Conservation (phyloP, 2,797 vertebrate genomes). For the Spinus pinus region DNA sequence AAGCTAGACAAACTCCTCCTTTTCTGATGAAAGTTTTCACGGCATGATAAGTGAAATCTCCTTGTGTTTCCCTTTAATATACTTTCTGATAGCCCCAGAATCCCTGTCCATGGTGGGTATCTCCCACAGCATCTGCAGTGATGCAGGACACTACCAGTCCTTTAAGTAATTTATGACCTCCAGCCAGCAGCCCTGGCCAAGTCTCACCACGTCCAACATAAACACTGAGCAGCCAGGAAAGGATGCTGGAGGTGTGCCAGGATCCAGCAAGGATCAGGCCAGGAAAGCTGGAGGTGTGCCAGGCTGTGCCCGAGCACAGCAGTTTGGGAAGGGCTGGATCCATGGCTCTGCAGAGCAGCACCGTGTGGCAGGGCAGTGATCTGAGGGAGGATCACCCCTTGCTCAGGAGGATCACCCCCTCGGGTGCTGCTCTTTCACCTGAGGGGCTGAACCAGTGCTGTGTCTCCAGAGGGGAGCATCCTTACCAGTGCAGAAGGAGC, state of each 20-base stretch:
- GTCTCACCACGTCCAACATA: not conserved
- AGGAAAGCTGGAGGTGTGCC: not conserved
- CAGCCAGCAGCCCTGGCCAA: not conserved
- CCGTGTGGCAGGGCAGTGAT: rapidly evolving
- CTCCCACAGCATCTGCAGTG: not conserved
- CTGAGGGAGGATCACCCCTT: not conserved
- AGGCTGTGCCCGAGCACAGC: not conserved
- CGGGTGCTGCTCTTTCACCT: not conserved
- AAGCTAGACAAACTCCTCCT: not conserved
- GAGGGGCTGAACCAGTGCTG: not conserved
- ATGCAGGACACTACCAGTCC: not conserved
- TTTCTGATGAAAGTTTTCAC: not conserved
- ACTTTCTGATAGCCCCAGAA: not conserved
- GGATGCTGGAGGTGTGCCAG: too few relatives aligned
- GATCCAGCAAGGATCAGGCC: not conserved
- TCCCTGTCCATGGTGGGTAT: rapidly evolving
- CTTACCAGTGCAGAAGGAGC: not conserved
- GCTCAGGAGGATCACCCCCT: not conserved
- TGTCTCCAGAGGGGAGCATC: not conserved
- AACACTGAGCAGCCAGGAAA: not conserved
- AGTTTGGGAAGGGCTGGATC: not conserved
- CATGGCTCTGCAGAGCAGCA: not conserved
- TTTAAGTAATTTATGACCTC: not conserved
- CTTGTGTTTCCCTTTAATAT: not conserved
- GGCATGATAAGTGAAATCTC: not conserved